Conservation (phyloP, 2,797 vertebrate species). For the Thaleichthys pacificus region DNA sequence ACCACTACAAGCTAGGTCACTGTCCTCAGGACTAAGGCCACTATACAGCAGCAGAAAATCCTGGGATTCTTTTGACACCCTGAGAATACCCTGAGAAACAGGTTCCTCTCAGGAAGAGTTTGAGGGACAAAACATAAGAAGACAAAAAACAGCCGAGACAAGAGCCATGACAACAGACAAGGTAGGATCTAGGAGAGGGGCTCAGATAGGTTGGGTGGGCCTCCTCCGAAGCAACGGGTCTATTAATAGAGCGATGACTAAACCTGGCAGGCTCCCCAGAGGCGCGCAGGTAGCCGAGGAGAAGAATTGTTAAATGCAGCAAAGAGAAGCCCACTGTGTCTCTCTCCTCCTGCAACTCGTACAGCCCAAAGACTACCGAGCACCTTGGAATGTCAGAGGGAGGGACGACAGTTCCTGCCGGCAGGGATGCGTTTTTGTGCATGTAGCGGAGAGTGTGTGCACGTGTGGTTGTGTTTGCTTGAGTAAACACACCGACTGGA, state of each 20-base stretch:
- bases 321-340: slow-evolving; percentile 22
- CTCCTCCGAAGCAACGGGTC: slow-evolving; percentile 34
- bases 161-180: not conserved
- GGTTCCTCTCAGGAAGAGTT: not conserved
- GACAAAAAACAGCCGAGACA: not conserved
- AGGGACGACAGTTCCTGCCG: too few relatives aligned
- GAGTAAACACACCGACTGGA: not conserved
- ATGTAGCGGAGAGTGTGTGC: not conserved
- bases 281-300: slow-evolving; percentile 37
- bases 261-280: slow-evolving; percentile 18
- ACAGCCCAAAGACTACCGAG: not conserved
- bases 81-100: not conserved
- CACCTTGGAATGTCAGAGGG: too few relatives aligned
- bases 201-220: slow-evolving; percentile 8
- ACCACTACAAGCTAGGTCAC: not conserved
- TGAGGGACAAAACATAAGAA: slow-evolving; percentile 1
- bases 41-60: not conserved
- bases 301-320: slow-evolving; percentile 50
- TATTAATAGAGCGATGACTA: slow-evolving; percentile 63
- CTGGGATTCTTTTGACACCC: not conserved
- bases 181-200: slow-evolving; percentile 13
- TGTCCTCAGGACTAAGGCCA: not conserved
- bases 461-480: not conserved
- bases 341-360: not conserved
- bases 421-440: not conserved